These are phyloP conservation scores for Lordiphosa stackelbergi DNA, from an alignment of 1,140 invertebrate species.

Conservation along the genomic window DNA sequence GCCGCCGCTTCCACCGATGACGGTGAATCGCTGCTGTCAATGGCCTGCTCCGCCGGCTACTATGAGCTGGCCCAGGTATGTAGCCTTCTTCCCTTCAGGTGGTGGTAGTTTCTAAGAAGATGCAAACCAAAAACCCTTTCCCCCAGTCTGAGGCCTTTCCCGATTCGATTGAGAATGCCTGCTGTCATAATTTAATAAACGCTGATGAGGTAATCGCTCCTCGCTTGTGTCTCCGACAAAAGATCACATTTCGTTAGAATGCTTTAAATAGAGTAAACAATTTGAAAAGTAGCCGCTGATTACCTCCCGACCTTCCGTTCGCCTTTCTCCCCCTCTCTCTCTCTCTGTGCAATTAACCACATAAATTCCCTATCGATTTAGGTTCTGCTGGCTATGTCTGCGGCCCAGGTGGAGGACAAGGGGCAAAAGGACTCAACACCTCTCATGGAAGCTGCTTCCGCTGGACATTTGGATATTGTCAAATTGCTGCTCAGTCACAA, in stretches of 20 bases:
- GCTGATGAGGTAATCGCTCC: too few species aligned
- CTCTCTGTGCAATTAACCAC: background rate
- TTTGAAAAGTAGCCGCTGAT: too few species aligned
- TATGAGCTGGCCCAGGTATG: conserved; percentile 93
- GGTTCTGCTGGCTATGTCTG: conserved; percentile 97
- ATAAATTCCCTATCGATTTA: conserved; percentile 64
- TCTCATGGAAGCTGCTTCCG: conserved; percentile 96
- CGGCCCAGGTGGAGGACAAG: conserved; percentile 97
- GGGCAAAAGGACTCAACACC: conserved; percentile 96
- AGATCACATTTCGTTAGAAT: too few species aligned
- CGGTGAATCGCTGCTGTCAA: conserved; percentile 92
- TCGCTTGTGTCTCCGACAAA: background rate
- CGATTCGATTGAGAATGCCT: background rate
- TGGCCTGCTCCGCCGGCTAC: conserved; percentile 95
- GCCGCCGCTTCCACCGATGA: conserved; percentile 93
- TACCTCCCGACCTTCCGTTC: too few species aligned
- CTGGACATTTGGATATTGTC: conserved; percentile 96
- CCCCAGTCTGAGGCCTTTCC: conserved; percentile 1
- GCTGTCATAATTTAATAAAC: too few species aligned
- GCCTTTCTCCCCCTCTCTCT: background rate
- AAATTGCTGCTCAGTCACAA: conserved; percentile 92
- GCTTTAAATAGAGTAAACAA: too few species aligned
- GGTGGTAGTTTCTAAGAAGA: background rate
- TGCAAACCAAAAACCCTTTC: conserved; percentile 1
- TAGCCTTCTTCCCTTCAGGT: background rate